A percentile compares a stretch with the other conserved stretches of the same genome.
Conservation (phyloP, 2,888 invertebrate genomes). For the Meganola albula region DNA sequence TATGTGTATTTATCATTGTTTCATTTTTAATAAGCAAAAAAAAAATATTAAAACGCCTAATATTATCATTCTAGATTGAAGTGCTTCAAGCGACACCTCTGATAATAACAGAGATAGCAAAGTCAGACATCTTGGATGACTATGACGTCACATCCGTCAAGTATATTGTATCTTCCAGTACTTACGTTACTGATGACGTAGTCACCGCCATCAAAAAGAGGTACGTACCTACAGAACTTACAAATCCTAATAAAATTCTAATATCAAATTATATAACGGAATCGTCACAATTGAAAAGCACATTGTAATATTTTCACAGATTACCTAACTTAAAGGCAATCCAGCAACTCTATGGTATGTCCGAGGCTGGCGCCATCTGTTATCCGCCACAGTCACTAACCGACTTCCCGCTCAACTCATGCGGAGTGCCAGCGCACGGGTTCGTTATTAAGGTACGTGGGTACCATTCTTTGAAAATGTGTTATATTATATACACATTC, state of each 20-base stretch:
- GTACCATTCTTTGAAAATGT: too few relatives aligned
- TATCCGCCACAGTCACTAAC: slow-evolving; percentile 10
- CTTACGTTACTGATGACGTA: slow-evolving; percentile 20
- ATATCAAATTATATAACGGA: too few relatives aligned
- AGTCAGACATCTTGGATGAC: slow-evolving; percentile 15
- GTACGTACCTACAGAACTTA: too few relatives aligned
- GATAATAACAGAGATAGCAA: slow-evolving; percentile 25
- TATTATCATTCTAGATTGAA: slow-evolving; percentile 16
- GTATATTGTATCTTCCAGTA: slow-evolving; percentile 26
- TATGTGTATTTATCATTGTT: too few relatives aligned
- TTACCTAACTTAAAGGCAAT: slow-evolving; percentile 22
- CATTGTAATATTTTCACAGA: too few relatives aligned
- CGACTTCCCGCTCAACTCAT: slow-evolving; percentile 26
- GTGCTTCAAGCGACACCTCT: slow-evolving; percentile 23
- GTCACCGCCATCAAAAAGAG: slow-evolving; percentile 16
- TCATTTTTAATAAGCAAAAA: too few relatives aligned
- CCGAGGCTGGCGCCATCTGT: slow-evolving; percentile 26
- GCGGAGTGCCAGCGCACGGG: slow-evolving; percentile 19
- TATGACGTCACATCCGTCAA: slow-evolving; percentile 27
- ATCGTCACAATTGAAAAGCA: too few relatives aligned
- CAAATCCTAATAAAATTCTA: too few relatives aligned
- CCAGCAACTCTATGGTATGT: slow-evolving; percentile 28
- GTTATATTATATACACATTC: too few relatives aligned
- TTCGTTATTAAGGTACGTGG: slow-evolving; percentile 30
- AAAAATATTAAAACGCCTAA: too few relatives aligned